Conservation (phyloP, 2,797 vertebrate species). For the Sternotherus odoratus region DNA sequence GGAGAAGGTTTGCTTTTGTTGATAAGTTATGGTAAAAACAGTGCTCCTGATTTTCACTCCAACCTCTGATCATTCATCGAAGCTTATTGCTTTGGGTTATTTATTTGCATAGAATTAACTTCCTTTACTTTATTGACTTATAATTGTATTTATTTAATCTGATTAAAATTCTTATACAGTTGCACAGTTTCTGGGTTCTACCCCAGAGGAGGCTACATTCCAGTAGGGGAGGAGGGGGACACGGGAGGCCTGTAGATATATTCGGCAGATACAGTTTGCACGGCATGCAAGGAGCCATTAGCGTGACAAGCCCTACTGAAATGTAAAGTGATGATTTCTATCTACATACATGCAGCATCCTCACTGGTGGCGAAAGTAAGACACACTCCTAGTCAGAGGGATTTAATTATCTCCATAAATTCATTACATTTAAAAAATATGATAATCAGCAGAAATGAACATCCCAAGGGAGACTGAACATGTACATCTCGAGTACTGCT, state of each 20-base stretch:
- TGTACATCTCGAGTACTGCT: slow-evolving; percentile 68
- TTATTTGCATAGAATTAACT: slow-evolving; percentile 48
- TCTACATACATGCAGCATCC: slow-evolving; percentile 62
- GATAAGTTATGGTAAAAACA: background rate
- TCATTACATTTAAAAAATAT: slow-evolving; percentile 75
- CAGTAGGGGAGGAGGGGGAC: background rate
- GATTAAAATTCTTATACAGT: slow-evolving; percentile 56
- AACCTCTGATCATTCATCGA: slow-evolving; percentile 61
- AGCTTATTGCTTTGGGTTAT: slow-evolving; percentile 55
- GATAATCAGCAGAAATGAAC: slow-evolving; percentile 71
- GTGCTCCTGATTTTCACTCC: background rate
- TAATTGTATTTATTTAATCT: slow-evolving; percentile 73
- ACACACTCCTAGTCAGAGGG: slow-evolving; percentile 55
- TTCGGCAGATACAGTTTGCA: slow-evolving; percentile 44
- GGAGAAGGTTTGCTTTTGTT: background rate
- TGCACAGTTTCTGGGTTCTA: slow-evolving; percentile 37
- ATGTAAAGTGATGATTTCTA: slow-evolving; percentile 65
- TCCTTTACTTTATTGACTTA: slow-evolving; percentile 67
- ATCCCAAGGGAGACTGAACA: slow-evolving; percentile 66
- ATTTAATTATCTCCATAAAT: slow-evolving; percentile 75
- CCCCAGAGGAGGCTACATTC: slow-evolving; percentile 39
- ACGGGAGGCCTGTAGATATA: slow-evolving; percentile 7
- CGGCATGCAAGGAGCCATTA: slow-evolving; percentile 50
- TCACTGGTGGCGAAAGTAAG: slow-evolving; percentile 61
- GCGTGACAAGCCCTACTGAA: slow-evolving; percentile 13